Evolutionary conservation across 2,888 invertebrate genomes (phyloP).

Genomic region (Drosophila heteroneura): DNA sequence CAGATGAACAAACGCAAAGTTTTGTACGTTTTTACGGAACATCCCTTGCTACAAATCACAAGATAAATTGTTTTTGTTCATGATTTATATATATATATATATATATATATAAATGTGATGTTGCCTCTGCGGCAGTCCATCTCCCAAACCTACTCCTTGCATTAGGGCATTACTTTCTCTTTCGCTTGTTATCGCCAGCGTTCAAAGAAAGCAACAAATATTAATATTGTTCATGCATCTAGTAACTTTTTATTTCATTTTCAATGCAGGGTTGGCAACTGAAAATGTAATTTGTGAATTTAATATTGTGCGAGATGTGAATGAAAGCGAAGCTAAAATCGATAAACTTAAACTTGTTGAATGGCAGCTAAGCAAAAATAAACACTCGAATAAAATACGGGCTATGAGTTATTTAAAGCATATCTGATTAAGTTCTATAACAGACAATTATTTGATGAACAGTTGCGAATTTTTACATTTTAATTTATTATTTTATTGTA

Average conservation of each 20-base stretch:
- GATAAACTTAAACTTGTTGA: background rate
- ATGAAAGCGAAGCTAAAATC: slow-evolving; percentile 6
- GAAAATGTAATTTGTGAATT: slow-evolving; percentile 37
- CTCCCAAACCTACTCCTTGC: slow-evolving; percentile 4
- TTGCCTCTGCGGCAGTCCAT: slow-evolving; percentile 44
- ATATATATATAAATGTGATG: slow-evolving; percentile 66
- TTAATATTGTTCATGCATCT: slow-evolving; percentile 71
- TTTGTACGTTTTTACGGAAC: slow-evolving; percentile 43
- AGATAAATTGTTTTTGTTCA: slow-evolving; percentile 81
- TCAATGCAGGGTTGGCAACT: slow-evolving; percentile 27
- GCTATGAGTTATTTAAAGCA: background rate
- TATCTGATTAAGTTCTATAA: background rate
- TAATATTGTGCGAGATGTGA: slow-evolving; percentile 48
- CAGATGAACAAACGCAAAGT: slow-evolving; percentile 53
- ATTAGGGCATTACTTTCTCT: slow-evolving; percentile 24
- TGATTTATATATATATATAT: slow-evolving; percentile 76
- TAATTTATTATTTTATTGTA: background rate
- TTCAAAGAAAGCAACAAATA: slow-evolving; percentile 68
- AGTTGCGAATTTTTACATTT: background rate
- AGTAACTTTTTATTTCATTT: slow-evolving; percentile 62
- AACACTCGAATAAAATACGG: background rate
- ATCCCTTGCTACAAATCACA: slow-evolving; percentile 75
- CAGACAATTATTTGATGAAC: background rate
- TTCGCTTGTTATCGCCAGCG: slow-evolving; percentile 57
- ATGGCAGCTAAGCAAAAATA: background rate